Evolutionary conservation across 2,797 vertebrate genomes (phyloP).

Genomic region (Danionella dracula): DNA sequence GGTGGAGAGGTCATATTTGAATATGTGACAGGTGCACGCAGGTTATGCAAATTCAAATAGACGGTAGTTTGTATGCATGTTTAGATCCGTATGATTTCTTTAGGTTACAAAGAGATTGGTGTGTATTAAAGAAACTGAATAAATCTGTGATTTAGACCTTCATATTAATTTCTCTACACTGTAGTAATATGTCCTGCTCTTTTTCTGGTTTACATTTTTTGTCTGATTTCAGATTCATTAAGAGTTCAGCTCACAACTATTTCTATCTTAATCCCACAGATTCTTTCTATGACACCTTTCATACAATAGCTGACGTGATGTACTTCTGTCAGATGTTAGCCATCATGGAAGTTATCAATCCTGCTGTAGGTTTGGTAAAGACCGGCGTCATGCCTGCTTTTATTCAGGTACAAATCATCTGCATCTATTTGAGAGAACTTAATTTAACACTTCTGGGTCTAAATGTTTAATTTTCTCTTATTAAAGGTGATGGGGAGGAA

Average conservation of each 20-base stretch:
- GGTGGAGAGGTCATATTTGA: neutral
- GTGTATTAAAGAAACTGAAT: too few species aligned
- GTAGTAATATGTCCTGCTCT: too few species aligned
- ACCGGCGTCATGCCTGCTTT: conserved; percentile 77
- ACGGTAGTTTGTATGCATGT: neutral
- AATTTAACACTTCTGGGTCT: neutral
- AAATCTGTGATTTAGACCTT: too few species aligned
- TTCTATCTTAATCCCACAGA: too few species aligned
- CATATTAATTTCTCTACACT: too few species aligned
- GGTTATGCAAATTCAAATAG: neutral
- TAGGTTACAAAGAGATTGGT: too few species aligned
- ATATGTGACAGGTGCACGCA: neutral
- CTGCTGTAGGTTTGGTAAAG: conserved; percentile 80
- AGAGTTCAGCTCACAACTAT: too few species aligned
- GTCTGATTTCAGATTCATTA: too few species aligned
- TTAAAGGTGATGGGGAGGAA: conserved; percentile 85
- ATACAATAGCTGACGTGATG: conserved; percentile 88
- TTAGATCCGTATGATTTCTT: too few species aligned
- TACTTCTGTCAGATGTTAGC: conserved; percentile 95
- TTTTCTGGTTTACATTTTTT: too few species aligned
- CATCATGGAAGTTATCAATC: conserved; percentile 83
- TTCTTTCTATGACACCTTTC: conserved; percentile 92
- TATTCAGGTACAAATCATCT: conserved; percentile 69
- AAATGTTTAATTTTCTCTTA: neutral
- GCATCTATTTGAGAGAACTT: neutral